These are phyloP conservation scores for Drosophila putrida DNA, from an alignment of 2,888 invertebrate genomes.

Conservation along the genomic window DNA sequence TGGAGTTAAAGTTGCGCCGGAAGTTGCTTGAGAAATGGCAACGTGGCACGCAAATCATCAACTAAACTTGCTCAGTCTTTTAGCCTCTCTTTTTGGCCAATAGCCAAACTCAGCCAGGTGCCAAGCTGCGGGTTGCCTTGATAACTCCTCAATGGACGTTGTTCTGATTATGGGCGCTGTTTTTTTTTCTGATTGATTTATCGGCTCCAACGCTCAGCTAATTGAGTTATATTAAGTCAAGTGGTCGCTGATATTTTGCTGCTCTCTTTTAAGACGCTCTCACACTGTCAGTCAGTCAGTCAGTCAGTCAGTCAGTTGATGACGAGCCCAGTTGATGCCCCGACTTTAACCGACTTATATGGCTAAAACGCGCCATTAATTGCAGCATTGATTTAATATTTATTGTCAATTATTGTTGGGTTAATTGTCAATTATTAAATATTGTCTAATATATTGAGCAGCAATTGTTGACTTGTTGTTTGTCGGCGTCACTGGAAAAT, in stretches of 20 bases:
- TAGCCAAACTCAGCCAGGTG: conserved; percentile 56
- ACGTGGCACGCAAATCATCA: conserved; percentile 74
- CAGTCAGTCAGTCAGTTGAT: conserved; percentile 28
- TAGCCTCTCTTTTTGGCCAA: conserved; percentile 2
- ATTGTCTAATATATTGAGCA: conserved; percentile 37
- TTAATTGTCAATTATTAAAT: conserved; percentile 81
- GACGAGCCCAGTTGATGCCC: conserved; percentile 32
- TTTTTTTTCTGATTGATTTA: conserved; percentile 70
- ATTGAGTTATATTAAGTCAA: conserved; percentile 72
- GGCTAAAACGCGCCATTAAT: conserved; percentile 78
- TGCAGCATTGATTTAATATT: conserved; percentile 71
- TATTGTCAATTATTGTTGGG: conserved; percentile 79
- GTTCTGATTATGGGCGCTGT: conserved; percentile 57
- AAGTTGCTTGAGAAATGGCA: conserved; percentile 75
- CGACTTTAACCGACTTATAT: conserved; percentile 61
- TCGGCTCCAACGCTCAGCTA: conserved; percentile 55
- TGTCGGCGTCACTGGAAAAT: conserved; percentile 41
- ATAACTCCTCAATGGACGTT: conserved; percentile 33
- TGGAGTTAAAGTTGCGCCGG: conserved; percentile 50
- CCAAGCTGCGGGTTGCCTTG: conserved; percentile 67
- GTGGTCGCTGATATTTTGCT: conserved; percentile 6
- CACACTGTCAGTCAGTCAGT: conserved; percentile 71
- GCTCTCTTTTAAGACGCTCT: conserved; percentile 55
- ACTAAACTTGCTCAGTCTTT: conserved; percentile 15
- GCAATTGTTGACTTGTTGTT: conserved; percentile 30